Conservation (phyloP, 2,888 invertebrate species). For the Limenitis camilla region DNA sequence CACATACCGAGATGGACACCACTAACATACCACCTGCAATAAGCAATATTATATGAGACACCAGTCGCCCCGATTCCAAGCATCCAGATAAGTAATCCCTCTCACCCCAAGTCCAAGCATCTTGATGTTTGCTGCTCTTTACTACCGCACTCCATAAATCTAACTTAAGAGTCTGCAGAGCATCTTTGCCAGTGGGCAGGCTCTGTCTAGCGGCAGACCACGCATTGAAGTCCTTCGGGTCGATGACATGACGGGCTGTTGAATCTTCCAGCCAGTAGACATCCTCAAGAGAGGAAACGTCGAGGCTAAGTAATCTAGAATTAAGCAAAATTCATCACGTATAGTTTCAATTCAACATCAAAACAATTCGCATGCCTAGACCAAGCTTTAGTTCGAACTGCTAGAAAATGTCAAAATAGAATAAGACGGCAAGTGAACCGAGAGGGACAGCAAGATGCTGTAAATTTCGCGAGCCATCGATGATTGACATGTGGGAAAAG, state of each 20-base stretch:
- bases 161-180: conserved; percentile 84
- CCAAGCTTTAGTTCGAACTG: too few species aligned
- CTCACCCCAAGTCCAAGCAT: conserved; percentile 91
- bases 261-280: conserved; percentile 93
- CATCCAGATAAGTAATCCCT: too few species aligned
- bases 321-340: too few species aligned
- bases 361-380: too few species aligned
- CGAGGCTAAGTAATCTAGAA: conserved; percentile 81
- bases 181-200: conserved; percentile 86
- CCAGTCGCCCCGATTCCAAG: not conserved
- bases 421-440: too few species aligned
- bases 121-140: conserved; percentile 88
- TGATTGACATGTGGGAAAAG: too few species aligned
- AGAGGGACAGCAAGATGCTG: too few species aligned
- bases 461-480: too few species aligned
- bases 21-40: conserved; percentile 87
- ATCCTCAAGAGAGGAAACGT: conserved; percentile 90
- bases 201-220: conserved; percentile 89
- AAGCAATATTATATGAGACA: not conserved
- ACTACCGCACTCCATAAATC: conserved; percentile 91
- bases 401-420: too few species aligned
- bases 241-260: conserved; percentile 82
- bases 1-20: conserved; percentile 91
- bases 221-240: conserved; percentile 82
- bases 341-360: too few species aligned